phyloP scores from a whole-genome alignment of 2,888 invertebrate species.

The Cryptus armator region DNA sequence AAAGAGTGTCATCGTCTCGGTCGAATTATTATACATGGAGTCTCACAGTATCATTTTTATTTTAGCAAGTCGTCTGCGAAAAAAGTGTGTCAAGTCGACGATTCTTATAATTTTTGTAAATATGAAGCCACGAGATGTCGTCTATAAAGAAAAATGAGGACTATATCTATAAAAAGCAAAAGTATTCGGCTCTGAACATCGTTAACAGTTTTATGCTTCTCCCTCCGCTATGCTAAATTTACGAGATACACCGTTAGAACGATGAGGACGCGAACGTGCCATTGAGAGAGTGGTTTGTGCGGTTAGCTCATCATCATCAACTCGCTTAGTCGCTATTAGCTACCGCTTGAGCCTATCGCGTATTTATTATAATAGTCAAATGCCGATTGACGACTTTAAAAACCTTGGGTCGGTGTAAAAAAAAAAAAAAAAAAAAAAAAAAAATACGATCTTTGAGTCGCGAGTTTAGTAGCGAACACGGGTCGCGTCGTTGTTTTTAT shows the following conservation, averaged over 20 bases:
- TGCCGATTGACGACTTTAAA: constrained; percentile 15
- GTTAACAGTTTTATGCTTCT: too few relatives aligned
- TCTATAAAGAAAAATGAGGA: too few relatives aligned
- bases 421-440: background rate
- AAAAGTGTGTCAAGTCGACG: too few relatives aligned
- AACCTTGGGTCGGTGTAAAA: constrained; percentile 24
- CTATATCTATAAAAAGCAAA: too few relatives aligned
- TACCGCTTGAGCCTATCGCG: constrained; percentile 4
- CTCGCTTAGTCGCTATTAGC: constrained; percentile 5
- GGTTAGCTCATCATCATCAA: constrained; percentile 10
- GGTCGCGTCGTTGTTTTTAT: constrained; percentile 7
- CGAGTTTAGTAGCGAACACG: background rate
- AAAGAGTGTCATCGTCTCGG: too few relatives aligned
- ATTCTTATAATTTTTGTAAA: too few relatives aligned
- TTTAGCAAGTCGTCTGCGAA: background rate
- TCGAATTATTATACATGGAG: too few relatives aligned
- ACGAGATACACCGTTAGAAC: background rate
- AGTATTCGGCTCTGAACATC: too few relatives aligned
- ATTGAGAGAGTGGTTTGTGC: constrained; percentile 4
- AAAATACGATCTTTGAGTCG: constrained; percentile 5
- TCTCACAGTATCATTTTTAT: background rate
- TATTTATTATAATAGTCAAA: constrained; percentile 23
- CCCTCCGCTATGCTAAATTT: background rate
- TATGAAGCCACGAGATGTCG: too few relatives aligned
- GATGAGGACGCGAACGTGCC: constrained; percentile 13